Conservation (phyloP, 2,113 vertebrate genomes). For the Varanus salvator region DNA sequence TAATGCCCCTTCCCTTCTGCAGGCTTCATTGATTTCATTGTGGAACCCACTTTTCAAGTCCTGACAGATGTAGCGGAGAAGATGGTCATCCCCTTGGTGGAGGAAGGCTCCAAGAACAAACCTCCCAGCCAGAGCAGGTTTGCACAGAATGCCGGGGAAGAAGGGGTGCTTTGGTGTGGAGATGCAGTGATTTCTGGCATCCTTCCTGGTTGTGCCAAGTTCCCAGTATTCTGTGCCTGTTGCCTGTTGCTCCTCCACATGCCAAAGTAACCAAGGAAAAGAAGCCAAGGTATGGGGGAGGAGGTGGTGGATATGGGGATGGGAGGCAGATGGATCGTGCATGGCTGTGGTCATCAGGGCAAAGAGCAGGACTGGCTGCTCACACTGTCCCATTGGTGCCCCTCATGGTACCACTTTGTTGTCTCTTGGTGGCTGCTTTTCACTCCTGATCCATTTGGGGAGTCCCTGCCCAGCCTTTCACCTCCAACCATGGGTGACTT, state of each 20-base stretch:
- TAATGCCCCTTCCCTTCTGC: background rate
- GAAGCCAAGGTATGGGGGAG: background rate
- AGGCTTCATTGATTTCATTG: slow-evolving; percentile 97
- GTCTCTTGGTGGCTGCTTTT: background rate
- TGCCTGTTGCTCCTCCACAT: background rate
- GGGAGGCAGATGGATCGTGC: background rate
- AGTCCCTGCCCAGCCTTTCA: background rate
- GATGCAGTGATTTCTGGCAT: background rate
- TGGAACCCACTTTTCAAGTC: slow-evolving; percentile 93
- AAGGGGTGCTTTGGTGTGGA: too few species aligned
- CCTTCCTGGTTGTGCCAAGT: background rate
- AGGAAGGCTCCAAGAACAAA: slow-evolving; percentile 85
- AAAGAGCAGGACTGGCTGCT: background rate
- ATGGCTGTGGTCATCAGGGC: background rate
- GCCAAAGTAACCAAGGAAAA: background rate
- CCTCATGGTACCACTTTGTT: background rate
- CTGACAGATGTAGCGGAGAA: slow-evolving; percentile 93
- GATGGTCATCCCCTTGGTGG: slow-evolving; percentile 86
- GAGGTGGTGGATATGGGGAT: background rate
- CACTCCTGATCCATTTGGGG: background rate
- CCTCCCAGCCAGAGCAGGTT: slow-evolving; percentile 54
- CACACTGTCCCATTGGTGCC: background rate
- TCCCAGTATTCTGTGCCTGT: background rate
- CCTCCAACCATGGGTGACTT: background rate
- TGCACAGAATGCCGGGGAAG: background rate